Conservation (phyloP, 2,888 invertebrate genomes). For the Kryphioiulus occultus region DNA sequence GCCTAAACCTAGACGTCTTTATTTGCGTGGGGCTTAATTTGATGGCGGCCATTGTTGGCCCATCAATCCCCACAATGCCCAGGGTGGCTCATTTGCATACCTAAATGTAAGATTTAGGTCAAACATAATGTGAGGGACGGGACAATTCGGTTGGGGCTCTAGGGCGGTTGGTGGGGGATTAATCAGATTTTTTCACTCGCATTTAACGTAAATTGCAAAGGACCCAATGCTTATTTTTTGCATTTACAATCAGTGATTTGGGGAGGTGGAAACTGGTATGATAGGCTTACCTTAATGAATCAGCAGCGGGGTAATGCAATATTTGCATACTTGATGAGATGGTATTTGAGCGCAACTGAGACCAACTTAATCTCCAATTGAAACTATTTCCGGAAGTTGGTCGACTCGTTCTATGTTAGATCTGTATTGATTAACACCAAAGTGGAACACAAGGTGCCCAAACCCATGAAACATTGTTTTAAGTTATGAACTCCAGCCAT, state of each 20-base stretch:
- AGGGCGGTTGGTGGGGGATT: background rate
- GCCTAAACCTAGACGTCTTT: constrained; percentile 42
- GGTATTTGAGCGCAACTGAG: background rate
- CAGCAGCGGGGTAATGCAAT: background rate
- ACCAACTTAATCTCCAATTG: background rate
- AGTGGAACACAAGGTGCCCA: background rate
- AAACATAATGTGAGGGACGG: constrained; percentile 41
- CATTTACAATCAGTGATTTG: constrained; percentile 8
- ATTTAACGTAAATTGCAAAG: background rate
- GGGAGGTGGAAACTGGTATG: background rate
- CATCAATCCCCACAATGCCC: constrained; percentile 19
- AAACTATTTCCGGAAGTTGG: constrained; percentile 20
- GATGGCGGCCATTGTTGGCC: constrained; percentile 37
- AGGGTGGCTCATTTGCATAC: constrained; percentile 28
- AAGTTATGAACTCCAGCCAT: background rate
- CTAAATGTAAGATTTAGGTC: constrained; percentile 44
- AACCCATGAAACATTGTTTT: background rate
- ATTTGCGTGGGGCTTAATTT: constrained; percentile 42
- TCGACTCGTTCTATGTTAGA: background rate
- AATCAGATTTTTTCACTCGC: background rate
- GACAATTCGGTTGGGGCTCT: constrained; percentile 31
- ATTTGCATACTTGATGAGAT: constrained; percentile 19
- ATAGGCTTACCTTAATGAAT: constrained; percentile 35
- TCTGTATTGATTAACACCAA: background rate
- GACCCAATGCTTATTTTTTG: constrained; percentile 14